phyloP scores from a whole-genome alignment of 2,113 vertebrate species.

The Larimichthys crocea region DNA sequence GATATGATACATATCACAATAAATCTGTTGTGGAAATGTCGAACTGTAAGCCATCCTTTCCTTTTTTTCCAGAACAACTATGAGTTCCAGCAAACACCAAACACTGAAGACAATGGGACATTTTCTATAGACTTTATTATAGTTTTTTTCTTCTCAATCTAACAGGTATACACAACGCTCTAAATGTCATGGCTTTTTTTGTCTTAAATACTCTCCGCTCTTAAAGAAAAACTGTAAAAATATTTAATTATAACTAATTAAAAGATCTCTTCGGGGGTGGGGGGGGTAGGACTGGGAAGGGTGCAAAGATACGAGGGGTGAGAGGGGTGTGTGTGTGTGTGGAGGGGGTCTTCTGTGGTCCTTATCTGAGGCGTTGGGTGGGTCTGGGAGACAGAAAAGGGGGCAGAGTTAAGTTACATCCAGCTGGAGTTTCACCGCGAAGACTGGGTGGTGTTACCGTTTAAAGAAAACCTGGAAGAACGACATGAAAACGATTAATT shows the following conservation, averaged over 20 bases:
- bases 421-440: slow-evolving; percentile 84
- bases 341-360: slow-evolving; percentile 58
- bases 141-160: slow-evolving; percentile 74
- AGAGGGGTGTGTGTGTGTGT: background rate
- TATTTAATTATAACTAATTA: slow-evolving; percentile 86
- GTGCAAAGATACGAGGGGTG: slow-evolving; percentile 48
- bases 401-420: slow-evolving; percentile 55
- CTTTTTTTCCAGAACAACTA: background rate
- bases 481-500: background rate
- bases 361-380: slow-evolving; percentile 49
- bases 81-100: background rate
- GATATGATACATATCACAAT: background rate
- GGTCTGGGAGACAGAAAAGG: slow-evolving; percentile 47
- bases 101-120: slow-evolving; percentile 7
- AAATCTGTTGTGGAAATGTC: background rate
- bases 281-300: slow-evolving; percentile 40
- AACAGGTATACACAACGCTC: slow-evolving; percentile 82
- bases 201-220: slow-evolving; percentile 86
- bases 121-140: slow-evolving; percentile 85
- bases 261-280: slow-evolving; percentile 78
- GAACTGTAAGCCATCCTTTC: background rate
- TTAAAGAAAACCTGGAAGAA: slow-evolving; percentile 89
- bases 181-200: slow-evolving; percentile 82
- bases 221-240: slow-evolving; percentile 88
- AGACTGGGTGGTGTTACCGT: slow-evolving; percentile 90